A percentile compares a stretch with the other conserved stretches of the same genome.
Evolutionary conservation across 2,113 vertebrate genomes (phyloP).

Genomic region (Chloropsis hardwickii): DNA sequence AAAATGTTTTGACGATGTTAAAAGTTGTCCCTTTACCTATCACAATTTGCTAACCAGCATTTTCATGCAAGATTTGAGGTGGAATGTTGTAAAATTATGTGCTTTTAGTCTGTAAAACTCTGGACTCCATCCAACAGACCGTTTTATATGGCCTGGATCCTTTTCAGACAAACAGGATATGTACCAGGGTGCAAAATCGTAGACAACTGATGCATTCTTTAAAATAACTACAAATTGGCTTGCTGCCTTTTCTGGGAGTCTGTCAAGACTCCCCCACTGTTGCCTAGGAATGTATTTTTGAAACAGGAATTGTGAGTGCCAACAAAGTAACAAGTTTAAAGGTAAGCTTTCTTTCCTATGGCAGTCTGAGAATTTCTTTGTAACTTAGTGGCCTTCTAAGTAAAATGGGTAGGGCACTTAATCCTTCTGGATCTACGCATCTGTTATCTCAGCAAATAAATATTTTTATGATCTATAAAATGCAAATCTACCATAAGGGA

Average conservation of each 20-base stretch:
- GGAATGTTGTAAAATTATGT: conserved; percentile 28
- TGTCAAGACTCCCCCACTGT: conserved; percentile 4
- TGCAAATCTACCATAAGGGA: not conserved
- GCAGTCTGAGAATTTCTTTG: not conserved
- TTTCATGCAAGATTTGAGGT: conserved; percentile 44
- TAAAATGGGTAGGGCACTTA: not conserved
- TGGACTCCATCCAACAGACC: conserved; percentile 35
- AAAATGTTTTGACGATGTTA: not conserved
- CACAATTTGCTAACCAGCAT: conserved; percentile 2
- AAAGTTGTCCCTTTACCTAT: conserved; percentile 6
- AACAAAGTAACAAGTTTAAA: conserved; percentile 4
- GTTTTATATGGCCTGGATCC: conserved; percentile 11
- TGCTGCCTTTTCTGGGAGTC: not conserved
- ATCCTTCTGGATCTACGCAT: not conserved
- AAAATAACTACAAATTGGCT: conserved; percentile 46
- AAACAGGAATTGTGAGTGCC: not conserved
- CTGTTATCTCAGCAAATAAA: not conserved
- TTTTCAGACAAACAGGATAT: conserved; percentile 53
- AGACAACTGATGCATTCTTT: conserved; percentile 58
- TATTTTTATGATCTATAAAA: not conserved
- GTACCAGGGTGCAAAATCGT: conserved; percentile 40
- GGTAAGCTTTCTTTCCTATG: not conserved
- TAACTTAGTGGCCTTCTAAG: not conserved
- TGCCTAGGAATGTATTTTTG: not conserved
- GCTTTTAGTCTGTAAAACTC: conserved; percentile 21